A percentile compares a stretch with the other conserved stretches of the same genome.
These are phyloP conservation scores for Globodera rostochiensis DNA, from an alignment of 1,140 invertebrate genomes.

Conservation along the genomic window DNA sequence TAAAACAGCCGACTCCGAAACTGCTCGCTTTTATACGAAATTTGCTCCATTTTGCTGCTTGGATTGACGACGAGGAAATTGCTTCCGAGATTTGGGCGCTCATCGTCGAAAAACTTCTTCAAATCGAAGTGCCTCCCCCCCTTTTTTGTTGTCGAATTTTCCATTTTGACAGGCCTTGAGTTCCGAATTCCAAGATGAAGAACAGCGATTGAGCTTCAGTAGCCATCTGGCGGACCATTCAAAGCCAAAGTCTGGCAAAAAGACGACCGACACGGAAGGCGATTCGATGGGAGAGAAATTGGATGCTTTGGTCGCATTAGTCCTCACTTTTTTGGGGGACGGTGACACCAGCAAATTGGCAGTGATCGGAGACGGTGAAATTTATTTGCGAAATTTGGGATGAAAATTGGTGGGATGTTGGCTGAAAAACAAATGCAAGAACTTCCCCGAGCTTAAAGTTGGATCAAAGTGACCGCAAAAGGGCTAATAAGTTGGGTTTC, in stretches of 20 bases:
- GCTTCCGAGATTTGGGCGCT: constrained; percentile 31
- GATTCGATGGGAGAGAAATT: constrained; percentile 29
- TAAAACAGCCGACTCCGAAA: constrained; percentile 33
- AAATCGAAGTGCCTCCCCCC: constrained; percentile 21
- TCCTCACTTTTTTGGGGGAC: constrained; percentile 18
- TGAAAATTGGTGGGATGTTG: not conserved
- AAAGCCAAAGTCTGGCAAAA: constrained; percentile 1
- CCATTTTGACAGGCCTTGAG: constrained; percentile 7
- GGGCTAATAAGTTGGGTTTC: not conserved
- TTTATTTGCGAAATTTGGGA: not conserved
- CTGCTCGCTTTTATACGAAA: constrained; percentile 36
- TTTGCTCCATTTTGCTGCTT: constrained; percentile 20
- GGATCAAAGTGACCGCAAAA: too few relatives aligned
- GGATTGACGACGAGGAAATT: constrained; percentile 16
- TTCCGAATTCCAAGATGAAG: constrained; percentile 14
- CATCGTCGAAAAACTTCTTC: constrained; percentile 36
- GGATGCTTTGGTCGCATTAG: constrained; percentile 28
- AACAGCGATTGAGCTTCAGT: constrained; percentile 17
- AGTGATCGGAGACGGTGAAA: not conserved
- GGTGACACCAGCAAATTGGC: not conserved
- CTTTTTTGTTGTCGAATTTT: not conserved
- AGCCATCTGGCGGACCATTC: not conserved
- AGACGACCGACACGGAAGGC: not conserved
- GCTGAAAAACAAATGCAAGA: too few relatives aligned
- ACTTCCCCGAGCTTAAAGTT: too few relatives aligned